These are phyloP conservation scores for Oscheius sp. DNA, from an alignment of 2,888 invertebrate species.

Conservation along the genomic window DNA sequence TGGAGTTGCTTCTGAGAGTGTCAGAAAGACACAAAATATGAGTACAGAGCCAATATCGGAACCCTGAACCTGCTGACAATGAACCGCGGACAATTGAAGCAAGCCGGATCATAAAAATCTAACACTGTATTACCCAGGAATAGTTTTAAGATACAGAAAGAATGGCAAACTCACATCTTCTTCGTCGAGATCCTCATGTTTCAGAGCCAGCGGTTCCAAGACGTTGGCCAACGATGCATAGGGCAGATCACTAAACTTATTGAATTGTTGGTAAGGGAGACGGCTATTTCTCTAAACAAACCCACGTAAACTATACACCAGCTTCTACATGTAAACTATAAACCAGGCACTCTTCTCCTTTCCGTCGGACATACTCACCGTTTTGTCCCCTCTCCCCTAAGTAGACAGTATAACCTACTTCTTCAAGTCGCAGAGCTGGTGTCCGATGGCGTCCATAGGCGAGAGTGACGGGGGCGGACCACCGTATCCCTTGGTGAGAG, in stretches of 20 bases:
- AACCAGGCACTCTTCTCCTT: slow-evolving; percentile 16
- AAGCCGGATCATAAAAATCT: too few species aligned
- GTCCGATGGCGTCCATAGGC: slow-evolving; percentile 13
- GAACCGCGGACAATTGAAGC: too few species aligned
- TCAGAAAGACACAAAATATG: too few species aligned
- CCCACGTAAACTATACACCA: slow-evolving; percentile 33
- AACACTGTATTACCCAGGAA: too few species aligned
- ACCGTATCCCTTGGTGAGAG: slow-evolving; percentile 15
- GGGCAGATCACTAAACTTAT: slow-evolving; percentile 13
- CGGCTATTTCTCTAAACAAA: slow-evolving; percentile 20
- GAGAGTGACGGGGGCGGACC: slow-evolving; percentile 29
- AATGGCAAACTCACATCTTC: slow-evolving; percentile 29
- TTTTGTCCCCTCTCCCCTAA: not conserved
- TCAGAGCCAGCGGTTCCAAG: slow-evolving; percentile 39
- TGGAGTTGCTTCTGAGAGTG: too few species aligned
- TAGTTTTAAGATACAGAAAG: too few species aligned
- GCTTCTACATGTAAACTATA: slow-evolving; percentile 33
- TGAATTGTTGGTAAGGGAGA: slow-evolving; percentile 2
- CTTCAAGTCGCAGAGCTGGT: slow-evolving; percentile 19
- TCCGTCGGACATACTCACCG: not conserved
- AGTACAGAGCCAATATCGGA: too few species aligned
- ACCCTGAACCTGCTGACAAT: too few species aligned
- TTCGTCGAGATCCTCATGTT: slow-evolving; percentile 28
- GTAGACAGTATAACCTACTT: slow-evolving; percentile 1
- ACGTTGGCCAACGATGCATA: slow-evolving; percentile 37